Evolutionary conservation across 2,113 vertebrate genomes (phyloP).

Genomic region (Dermatemys mawii): DNA sequence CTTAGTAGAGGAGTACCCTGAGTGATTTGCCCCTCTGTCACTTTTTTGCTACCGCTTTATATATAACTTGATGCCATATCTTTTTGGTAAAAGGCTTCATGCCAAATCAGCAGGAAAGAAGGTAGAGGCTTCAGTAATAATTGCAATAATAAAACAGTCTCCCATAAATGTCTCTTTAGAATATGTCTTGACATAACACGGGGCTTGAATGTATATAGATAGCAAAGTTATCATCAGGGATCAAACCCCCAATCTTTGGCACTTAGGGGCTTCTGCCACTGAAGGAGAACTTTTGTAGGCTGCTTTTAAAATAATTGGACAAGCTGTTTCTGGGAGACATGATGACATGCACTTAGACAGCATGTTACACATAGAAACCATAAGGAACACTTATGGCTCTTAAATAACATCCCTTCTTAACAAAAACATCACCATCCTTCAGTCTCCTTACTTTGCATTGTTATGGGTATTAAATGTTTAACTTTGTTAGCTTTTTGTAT

Average conservation of each 20-base stretch:
- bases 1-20: neutral
- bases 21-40: slow-evolving; percentile 18
- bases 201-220: neutral
- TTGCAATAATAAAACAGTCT: neutral
- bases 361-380: neutral
- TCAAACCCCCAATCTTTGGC: neutral
- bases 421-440: neutral
- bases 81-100: neutral
- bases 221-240: neutral
- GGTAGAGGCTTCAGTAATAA: neutral
- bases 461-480: neutral
- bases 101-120: neutral
- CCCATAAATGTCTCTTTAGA: neutral
- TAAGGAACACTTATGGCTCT: neutral
- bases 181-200: neutral
- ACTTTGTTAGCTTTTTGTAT: neutral
- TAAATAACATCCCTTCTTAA: fast-evolving
- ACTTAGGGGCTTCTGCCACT: neutral
- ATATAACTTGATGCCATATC: neutral
- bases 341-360: neutral
- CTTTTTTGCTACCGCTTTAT: neutral
- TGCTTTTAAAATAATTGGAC: neutral
- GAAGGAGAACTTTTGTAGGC: neutral
- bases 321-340: neutral
- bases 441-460: neutral